A percentile compares a stretch with the other conserved stretches of the same genome.
phyloP scores from a whole-genome alignment of 2,113 vertebrate species.

The Piaya cayana region DNA sequence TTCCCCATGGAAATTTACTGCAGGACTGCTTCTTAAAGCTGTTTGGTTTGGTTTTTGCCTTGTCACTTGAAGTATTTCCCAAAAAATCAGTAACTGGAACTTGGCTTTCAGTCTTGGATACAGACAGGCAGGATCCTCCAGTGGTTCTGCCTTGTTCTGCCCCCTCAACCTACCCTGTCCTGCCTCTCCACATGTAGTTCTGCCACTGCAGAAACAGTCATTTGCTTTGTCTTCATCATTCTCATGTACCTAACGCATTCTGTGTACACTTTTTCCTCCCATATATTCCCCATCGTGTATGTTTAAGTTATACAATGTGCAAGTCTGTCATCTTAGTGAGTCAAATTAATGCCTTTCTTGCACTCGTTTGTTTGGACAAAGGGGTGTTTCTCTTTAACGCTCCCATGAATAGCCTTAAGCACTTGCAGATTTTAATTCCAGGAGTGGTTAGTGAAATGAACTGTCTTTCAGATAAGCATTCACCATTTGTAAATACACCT shows the following conservation, averaged over 20 bases:
- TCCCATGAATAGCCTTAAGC: conserved; percentile 57
- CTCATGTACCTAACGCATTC: neutral
- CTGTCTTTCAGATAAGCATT: conserved; percentile 38
- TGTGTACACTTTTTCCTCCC: neutral
- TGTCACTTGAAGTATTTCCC: neutral
- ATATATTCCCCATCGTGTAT: neutral
- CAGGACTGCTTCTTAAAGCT: neutral
- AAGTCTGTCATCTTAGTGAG: conserved; percentile 66
- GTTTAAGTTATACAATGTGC: conserved; percentile 55
- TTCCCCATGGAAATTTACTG: neutral
- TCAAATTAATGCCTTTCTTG: conserved; percentile 53
- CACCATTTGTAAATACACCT: conserved; percentile 10
- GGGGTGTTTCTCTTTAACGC: conserved; percentile 61
- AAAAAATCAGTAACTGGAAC: neutral
- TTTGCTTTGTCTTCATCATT: neutral
- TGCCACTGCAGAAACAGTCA: rapidly evolving
- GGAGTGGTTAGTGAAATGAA: conserved; percentile 62
- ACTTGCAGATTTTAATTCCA: conserved; percentile 57
- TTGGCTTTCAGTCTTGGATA: neutral
- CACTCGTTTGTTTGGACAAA: conserved; percentile 65
- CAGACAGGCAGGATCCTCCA: neutral
- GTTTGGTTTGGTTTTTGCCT: neutral
- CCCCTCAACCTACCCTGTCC: neutral
- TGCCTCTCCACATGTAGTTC: neutral
- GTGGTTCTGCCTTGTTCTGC: neutral